Base-by-base conservation (phyloP, 1,140 invertebrate species). In the Zophobas atratus region DNA sequence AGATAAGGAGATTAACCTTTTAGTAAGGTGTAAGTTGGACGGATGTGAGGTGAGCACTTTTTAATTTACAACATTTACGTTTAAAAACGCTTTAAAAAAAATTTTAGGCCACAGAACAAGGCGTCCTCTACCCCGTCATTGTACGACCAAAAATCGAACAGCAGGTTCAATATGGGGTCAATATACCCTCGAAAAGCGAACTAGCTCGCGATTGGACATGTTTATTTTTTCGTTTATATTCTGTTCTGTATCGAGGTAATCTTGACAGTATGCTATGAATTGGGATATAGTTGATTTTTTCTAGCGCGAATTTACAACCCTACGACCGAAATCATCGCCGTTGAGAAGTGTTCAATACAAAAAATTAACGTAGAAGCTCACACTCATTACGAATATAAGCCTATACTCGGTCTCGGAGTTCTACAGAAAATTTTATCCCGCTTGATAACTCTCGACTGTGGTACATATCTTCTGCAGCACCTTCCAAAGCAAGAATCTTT, bases 131-230 rank as follows among this genome's bases (percentile, higher is more conserved):
- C 55, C 78, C 82, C 38, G 72, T 87, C 34, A 76, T 86, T 5
- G 36, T 89, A 38, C 80, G 78, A 34, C 85, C 88, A 39, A 89
- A 89, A 83, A 39, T 89, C 34, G 89, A 90, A 81, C 86, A 87
- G 75, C 88, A 89, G 82, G 1, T 83, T 39, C 84, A 82, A 75
- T 84, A 85, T 78, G 89, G 88, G 6, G 88, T 85, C 6, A 87
- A 89, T 82, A 82, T 83, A 60, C 70, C 86, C 34, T 88, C 87
- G 32, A 81, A 86, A 38, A 84, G 84, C 49, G 88, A 89, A 85
- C 70, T 86, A 20, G 77, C 84, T 1, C 83, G 83, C 34, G 85
- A 89, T 56, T 90, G 89, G 88, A 81, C 84, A 6, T 84, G 84
- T 8, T 75, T 89, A 4, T 85, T 84, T 75, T 88, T 89, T 74